Base-by-base conservation (phyloP, 1,140 invertebrate genomes). In the Charaxes varanes region DNA sequence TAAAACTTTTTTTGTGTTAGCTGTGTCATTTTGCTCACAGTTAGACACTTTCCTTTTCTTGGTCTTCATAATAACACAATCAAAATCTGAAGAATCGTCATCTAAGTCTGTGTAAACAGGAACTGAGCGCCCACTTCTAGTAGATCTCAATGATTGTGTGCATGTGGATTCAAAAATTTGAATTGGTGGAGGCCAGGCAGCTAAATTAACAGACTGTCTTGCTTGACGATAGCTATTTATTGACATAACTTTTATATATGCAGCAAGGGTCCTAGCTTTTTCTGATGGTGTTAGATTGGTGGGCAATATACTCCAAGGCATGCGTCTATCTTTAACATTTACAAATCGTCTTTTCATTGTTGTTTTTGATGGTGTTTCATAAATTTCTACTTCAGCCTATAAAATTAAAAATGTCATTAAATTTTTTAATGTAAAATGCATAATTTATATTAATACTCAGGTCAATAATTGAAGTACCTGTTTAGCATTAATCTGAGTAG, bases 251-350 rank as follows among this genome's bases (percentile, higher is more conserved):
- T 80, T 80, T 6, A 80, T 74, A 8, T 83, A 80, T n/a, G 77
- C 72, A 13, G 73, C 66, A 8, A 80, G 62, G 7, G 68, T 62
- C 15, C 64, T 60, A 2, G 76, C 76, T 59, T 76, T 77, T 32
- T 83, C 74, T 16, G 70, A 62, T 31, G 63, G 56, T 18, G 63
- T 68, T 28, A 77, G 40, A 14, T 58, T 52, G 6, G 33, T 54
- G 3, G 83, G 80, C 8, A 85, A 62, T n/a, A 85, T 45, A 41
- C 80, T 80, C 83, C 83, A 85, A 8, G 83, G 83, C 60, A 85
- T 60, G 12, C 83, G 57, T 23, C 81, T 76, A 28, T 85, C 83
- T 44, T 49, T 65, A 2, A 82, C 80, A 63, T 79, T 77, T 17
- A 74, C 44, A 53, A 70, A 78, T 11, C 65, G 51, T 34, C 83